Conservation (phyloP, 2,113 vertebrate species). For the Petaurus breviceps region DNA sequence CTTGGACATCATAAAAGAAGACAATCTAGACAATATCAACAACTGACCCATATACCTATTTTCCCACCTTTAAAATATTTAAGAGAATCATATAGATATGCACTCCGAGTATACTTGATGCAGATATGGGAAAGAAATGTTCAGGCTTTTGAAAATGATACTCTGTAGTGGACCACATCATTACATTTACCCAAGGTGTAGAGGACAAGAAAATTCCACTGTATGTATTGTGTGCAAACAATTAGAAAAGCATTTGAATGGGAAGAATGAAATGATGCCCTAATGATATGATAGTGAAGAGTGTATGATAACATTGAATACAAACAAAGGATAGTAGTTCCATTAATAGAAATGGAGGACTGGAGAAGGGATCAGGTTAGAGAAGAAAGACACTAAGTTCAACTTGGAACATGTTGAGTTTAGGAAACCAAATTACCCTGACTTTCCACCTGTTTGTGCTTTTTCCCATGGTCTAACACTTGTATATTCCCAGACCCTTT, state of each 20-base stretch:
- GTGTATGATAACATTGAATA: not conserved
- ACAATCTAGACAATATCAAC: not conserved
- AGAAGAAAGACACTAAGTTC: not conserved
- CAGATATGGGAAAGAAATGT: not conserved
- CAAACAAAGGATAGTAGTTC: not conserved
- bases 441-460: not conserved
- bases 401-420: not conserved
- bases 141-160: not conserved
- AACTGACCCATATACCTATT: not conserved
- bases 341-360: not conserved
- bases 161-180: not conserved
- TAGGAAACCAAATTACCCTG: not conserved
- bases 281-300: not conserved
- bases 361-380: not conserved
- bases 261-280: not conserved
- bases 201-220: not conserved
- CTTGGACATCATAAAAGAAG: not conserved
- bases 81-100: not conserved
- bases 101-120: not conserved
- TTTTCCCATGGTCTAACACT: not conserved
- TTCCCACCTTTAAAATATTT: not conserved
- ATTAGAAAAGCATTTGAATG: not conserved
- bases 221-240: not conserved
- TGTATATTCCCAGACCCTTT: not conserved
- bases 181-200: not conserved